A percentile compares a stretch with the other conserved stretches of the same genome.
Conservation (phyloP, 2,888 invertebrate species). For the Pteria penguin region DNA sequence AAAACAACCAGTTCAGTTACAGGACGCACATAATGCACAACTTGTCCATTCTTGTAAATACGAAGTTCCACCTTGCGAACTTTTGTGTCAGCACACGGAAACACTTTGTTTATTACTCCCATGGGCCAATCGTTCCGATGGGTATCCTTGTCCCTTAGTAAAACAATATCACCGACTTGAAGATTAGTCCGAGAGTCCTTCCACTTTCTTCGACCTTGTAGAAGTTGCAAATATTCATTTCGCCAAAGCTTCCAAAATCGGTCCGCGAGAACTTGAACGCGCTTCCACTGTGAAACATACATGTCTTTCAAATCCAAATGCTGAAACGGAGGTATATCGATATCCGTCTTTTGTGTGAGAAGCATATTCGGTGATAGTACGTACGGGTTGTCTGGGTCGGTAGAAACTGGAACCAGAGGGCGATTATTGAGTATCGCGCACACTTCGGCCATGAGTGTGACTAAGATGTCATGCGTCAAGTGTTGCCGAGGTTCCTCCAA, state of each 20-base stretch:
- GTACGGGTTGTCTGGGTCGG: constrained; percentile 28
- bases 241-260: constrained; percentile 46
- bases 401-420: constrained; percentile 39
- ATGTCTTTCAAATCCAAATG: constrained; percentile 32
- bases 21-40: constrained; percentile 5
- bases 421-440: constrained; percentile 39
- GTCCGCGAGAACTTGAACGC: constrained; percentile 39
- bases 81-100: constrained; percentile 32
- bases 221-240: constrained; percentile 32
- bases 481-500: background rate
- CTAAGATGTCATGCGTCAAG: constrained; percentile 40
- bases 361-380: constrained; percentile 36
- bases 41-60: background rate
- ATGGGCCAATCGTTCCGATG: constrained; percentile 42
- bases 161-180: constrained; percentile 40
- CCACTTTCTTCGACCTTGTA: constrained; percentile 45
- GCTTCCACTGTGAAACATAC: constrained; percentile 38
- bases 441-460: constrained; percentile 41
- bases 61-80: constrained; percentile 8
- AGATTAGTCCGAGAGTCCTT: background rate
- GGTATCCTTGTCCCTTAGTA: constrained; percentile 35
- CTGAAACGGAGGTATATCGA: background rate
- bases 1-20: constrained; percentile 16
- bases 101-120: constrained; percentile 25
- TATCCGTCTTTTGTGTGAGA: constrained; percentile 32